phyloP scores from a whole-genome alignment of 2,888 invertebrate species.

The Nymphalis urticae region DNA sequence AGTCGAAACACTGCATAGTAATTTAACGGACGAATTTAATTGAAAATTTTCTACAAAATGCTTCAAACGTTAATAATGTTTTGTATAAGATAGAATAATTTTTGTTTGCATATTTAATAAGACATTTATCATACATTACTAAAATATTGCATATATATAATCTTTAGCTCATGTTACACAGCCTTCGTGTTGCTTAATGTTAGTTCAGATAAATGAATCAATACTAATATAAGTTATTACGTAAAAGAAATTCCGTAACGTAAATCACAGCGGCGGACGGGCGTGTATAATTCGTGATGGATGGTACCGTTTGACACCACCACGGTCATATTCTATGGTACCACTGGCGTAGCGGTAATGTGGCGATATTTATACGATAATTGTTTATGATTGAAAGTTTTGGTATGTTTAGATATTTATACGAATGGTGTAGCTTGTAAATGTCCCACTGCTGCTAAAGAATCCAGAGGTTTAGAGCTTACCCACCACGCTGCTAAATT shows the following conservation, averaged over 20 bases:
- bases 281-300: conserved; percentile 47
- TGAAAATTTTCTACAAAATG: too few species aligned
- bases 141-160: too few species aligned
- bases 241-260: conserved; percentile 29
- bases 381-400: background rate
- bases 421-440: background rate
- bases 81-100: too few species aligned
- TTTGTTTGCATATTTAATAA: too few species aligned
- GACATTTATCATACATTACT: too few species aligned
- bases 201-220: conserved; percentile 18
- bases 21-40: too few species aligned
- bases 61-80: too few species aligned
- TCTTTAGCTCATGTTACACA: too few species aligned
- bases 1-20: too few species aligned
- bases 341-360: conserved; percentile 2
- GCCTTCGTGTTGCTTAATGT: background rate
- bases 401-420: background rate
- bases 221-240: conserved; percentile 39
- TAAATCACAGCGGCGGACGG: conserved; percentile 40
- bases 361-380: background rate
- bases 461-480: too few species aligned
- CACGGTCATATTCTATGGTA: conserved; percentile 4
- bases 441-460: too few species aligned
- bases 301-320: conserved; percentile 40
- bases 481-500: too few species aligned